Conservation (phyloP, 2,888 invertebrate species). For the Margaritifera margaritifera region DNA sequence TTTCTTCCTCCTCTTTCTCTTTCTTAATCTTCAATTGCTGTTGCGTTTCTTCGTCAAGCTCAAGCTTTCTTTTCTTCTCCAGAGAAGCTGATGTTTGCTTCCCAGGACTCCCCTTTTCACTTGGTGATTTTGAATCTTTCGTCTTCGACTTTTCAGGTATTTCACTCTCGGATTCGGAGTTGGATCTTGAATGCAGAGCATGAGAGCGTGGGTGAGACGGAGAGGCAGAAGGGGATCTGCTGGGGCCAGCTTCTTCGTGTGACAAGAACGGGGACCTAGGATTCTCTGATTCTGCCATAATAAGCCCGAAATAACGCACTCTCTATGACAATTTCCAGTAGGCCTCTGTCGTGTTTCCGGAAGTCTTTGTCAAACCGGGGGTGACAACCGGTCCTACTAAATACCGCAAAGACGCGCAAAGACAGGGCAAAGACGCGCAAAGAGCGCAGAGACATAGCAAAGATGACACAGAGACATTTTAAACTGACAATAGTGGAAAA, state of each 20-base stretch:
- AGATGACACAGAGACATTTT: too few relatives aligned
- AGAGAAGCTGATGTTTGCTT: slow-evolving; percentile 17
- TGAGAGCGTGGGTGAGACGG: slow-evolving; percentile 5
- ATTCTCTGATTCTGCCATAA: too few relatives aligned
- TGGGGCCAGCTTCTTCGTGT: background rate
- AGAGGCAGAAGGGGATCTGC: slow-evolving; percentile 8
- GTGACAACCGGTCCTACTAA: too few relatives aligned
- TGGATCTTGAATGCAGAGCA: slow-evolving; percentile 15
- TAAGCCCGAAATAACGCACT: too few relatives aligned
- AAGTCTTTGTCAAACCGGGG: too few relatives aligned
- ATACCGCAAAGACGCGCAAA: too few relatives aligned
- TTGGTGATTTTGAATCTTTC: slow-evolving; percentile 21
- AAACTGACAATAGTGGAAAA: too few relatives aligned
- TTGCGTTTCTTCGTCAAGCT: slow-evolving; percentile 48
- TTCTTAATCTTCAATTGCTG: slow-evolving; percentile 43
- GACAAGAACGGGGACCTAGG: too few relatives aligned
- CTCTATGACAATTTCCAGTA: too few relatives aligned
- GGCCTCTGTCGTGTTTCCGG: too few relatives aligned
- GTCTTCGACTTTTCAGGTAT: slow-evolving; percentile 32
- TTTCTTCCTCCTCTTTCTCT: slow-evolving; percentile 91
- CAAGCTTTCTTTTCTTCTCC: slow-evolving; percentile 56
- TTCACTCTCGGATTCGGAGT: slow-evolving; percentile 36
- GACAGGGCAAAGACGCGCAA: too few relatives aligned
- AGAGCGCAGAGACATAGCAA: too few relatives aligned
- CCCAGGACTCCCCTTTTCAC: slow-evolving; percentile 10